Base-by-base conservation (phyloP, 2,888 invertebrate genomes). In the Tridacna crocea region DNA sequence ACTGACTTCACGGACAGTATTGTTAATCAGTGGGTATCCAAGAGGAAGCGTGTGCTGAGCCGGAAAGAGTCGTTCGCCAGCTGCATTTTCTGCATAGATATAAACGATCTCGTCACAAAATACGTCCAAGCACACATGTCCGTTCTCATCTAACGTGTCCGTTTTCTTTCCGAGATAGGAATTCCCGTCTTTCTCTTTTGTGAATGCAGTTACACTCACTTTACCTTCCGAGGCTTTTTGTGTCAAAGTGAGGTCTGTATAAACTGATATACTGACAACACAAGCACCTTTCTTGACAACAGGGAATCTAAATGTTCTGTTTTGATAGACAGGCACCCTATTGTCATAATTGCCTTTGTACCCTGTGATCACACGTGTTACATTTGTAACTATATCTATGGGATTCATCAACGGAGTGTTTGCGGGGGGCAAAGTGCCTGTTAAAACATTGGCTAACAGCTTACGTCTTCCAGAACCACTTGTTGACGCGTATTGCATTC, bases 231-330 rank as follows among this genome's bases (percentile, higher is more conserved):
- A 1, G 8, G 46, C 58, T 17, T 48, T 73, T 19, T 70, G 27
- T 24, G 24, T 58, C 22, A 79, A 51, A 51, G 68, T 47, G 2
- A 79, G 51, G 47, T 79, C 79, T 26, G 65, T 68, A 60, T 75
- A 79, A 13, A 68, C 75, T 22, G 79, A 46, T 26, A 79, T 61
- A n/a, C 79, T 79, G 12, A 79, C 70, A 61, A 75, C 55, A 47
- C 79, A 79, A 13, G 60, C 70, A 2, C 75, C 79, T 19, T 70
- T 24, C 63, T 75, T 75, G 12, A 63, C n/a, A 15, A 13, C 48
- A 2, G 26, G 60, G 13, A 12, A 36, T 26, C 6, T 58, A 15
- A 75, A 51, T 15, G 13, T 46, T 17, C 11, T 22, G 47, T 55
- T n/a, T 19, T 15, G 22, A 36, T 75, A 75, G 17, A 75, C 68